Conservation (phyloP, 2,113 vertebrate species). For the Corydoras sp. region DNA sequence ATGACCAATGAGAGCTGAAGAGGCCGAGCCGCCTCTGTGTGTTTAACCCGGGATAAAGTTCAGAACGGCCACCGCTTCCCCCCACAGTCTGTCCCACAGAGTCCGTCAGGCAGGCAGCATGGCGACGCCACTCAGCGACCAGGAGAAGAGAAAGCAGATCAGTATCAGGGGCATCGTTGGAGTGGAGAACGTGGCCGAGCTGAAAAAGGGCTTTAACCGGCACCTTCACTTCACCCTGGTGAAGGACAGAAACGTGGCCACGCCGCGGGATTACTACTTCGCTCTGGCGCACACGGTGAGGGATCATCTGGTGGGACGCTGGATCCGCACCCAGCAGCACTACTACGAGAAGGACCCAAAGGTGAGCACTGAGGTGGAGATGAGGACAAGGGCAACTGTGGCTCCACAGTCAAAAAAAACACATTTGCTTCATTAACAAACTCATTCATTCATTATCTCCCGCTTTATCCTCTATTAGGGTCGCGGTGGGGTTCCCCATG, state of each 20-base stretch:
- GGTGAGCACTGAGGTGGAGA: slow-evolving; percentile 55
- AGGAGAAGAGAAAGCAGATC: slow-evolving; percentile 89
- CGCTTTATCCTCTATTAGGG: no score
- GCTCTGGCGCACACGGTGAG: slow-evolving; percentile 87
- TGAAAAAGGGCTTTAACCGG: slow-evolving; percentile 86
- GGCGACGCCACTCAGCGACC: slow-evolving; percentile 82
- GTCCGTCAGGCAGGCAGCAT: slow-evolving; percentile 51
- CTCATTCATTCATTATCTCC: no score
- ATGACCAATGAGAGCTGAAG: slow-evolving; percentile 49
- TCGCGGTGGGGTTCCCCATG: no score
- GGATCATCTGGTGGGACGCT: slow-evolving; percentile 88
- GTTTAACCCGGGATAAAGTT: slow-evolving; percentile 15
- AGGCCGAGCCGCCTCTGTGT: neutral
- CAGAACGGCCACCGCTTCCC: neutral
- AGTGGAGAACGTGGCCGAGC: slow-evolving; percentile 82
- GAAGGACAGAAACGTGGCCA: slow-evolving; percentile 90
- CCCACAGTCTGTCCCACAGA: neutral
- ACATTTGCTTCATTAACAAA: no score
- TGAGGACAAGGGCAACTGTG: no score
- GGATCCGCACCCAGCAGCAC: slow-evolving; percentile 91
- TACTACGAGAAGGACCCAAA: slow-evolving; percentile 89
- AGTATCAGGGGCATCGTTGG: slow-evolving; percentile 86
- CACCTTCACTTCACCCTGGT: slow-evolving; percentile 93
- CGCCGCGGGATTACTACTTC: slow-evolving; percentile 83
- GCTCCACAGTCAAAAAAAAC: no score